Percentiles rank a stretch among this genome's conserved stretches.
Conservation (phyloP, 2,888 invertebrate genomes). For the Amphipyra tragopoginis region DNA sequence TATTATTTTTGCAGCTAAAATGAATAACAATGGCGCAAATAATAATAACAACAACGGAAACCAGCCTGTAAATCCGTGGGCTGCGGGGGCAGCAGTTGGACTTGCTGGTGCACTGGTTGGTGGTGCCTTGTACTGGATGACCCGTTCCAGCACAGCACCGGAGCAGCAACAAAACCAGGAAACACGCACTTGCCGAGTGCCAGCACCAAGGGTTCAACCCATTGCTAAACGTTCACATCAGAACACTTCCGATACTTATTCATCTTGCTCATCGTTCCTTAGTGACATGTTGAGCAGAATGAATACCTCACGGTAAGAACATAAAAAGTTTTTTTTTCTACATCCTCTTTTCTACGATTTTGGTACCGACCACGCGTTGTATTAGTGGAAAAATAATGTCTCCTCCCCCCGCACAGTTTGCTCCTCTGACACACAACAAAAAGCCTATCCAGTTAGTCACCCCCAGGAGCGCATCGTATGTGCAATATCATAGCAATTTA, state of each 20-base stretch:
- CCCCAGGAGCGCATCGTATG: no score
- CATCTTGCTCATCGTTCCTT: conserved; percentile 32
- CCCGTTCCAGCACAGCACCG: conserved; percentile 3
- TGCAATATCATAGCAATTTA: no score
- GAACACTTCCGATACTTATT: background rate
- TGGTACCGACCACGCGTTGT: no score
- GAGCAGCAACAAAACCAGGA: background rate
- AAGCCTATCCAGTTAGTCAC: no score
- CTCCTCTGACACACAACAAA: no score
- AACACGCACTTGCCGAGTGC: background rate
- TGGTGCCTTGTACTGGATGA: conserved; percentile 43
- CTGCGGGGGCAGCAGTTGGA: conserved; percentile 35
- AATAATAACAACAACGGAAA: conserved; percentile 14
- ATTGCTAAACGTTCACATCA: background rate
- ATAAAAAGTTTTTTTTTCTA: no score
- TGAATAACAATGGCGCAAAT: conserved; percentile 22
- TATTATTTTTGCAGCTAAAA: conserved; percentile 24
- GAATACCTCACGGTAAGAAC: conserved; percentile 29
- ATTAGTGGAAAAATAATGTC: no score
- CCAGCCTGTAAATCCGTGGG: conserved; percentile 14
- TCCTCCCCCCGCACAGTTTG: no score
- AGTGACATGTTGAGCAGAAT: conserved; percentile 33
- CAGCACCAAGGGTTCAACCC: no score
- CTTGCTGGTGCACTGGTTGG: conserved; percentile 44
- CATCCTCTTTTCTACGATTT: no score